phyloP scores from a whole-genome alignment of 2,113 vertebrate genomes.

The Recurvirostra avosetta region DNA sequence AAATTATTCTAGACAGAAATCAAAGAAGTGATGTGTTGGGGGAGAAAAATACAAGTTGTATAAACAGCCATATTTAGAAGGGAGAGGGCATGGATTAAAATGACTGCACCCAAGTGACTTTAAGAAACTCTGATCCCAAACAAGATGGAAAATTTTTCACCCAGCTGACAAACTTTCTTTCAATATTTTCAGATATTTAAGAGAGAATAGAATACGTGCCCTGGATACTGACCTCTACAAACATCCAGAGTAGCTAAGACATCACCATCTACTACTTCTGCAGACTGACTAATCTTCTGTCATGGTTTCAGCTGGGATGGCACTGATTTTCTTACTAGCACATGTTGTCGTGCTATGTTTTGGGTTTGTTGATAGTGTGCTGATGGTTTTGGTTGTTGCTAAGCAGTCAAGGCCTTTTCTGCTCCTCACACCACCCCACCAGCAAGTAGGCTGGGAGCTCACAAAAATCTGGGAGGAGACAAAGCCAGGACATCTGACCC shows the following conservation, averaged over 20 bases:
- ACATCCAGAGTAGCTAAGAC: background rate
- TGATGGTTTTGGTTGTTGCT: background rate
- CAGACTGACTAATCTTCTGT: background rate
- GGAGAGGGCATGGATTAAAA: background rate
- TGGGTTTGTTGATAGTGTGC: background rate
- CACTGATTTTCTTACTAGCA: background rate
- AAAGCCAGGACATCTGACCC: background rate
- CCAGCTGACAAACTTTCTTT: background rate
- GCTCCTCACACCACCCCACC: background rate
- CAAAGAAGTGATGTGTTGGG: background rate
- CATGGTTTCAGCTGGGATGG: background rate
- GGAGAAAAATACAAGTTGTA: background rate
- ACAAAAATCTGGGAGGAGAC: background rate
- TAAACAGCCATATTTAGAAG: background rate
- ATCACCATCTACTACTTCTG: background rate
- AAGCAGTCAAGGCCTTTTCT: background rate
- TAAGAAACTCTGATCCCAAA: background rate
- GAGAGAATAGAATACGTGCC: accelerated
- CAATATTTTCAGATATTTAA: background rate
- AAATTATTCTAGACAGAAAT: background rate
- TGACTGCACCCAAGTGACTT: background rate
- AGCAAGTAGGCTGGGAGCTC: background rate
- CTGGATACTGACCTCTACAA: background rate
- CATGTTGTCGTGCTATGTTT: background rate
- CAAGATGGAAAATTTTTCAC: background rate